phyloP scores from a whole-genome alignment of 2,888 invertebrate species.

The Xylota sylvarum region DNA sequence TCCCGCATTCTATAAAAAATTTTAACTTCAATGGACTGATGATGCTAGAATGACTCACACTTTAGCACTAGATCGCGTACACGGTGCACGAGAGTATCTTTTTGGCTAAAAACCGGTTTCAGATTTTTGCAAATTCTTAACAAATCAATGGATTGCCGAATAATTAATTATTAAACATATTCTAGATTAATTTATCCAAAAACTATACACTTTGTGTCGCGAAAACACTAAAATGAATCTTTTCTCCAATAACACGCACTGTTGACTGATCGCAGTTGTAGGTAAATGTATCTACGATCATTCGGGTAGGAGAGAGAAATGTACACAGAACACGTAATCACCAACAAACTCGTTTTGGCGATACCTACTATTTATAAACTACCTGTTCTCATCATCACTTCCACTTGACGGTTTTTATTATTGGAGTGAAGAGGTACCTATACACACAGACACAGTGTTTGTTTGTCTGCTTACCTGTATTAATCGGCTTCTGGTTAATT shows the following conservation, averaged over 20 bases:
- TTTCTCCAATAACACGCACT: conserved; percentile 47
- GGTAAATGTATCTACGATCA: conserved; percentile 25
- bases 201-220: not conserved
- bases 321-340: conserved; percentile 39
- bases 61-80: too few relatives aligned
- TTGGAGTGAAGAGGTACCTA: conserved; percentile 38
- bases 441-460: not conserved
- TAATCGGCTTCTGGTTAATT: not conserved
- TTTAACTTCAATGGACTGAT: too few relatives aligned
- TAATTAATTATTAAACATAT: not conserved
- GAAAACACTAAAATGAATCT: not conserved
- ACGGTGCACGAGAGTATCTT: conserved; percentile 12
- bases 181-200: not conserved
- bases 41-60: conserved; percentile 65
- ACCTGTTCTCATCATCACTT: conserved; percentile 56
- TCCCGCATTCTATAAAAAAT: not conserved
- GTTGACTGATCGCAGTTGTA: conserved; percentile 29
- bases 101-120: not conserved
- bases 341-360: conserved; percentile 59
- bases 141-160: not conserved
- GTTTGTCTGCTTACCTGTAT: conserved; percentile 40
- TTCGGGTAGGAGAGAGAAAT: conserved; percentile 56
- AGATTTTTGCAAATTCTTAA: not conserved
- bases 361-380: conserved; percentile 29
- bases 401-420: conserved; percentile 51